Percentiles rank a stretch among this genome's conserved stretches.
Conservation (phyloP, 2,797 vertebrate genomes). For the Onychomys torridus region DNA sequence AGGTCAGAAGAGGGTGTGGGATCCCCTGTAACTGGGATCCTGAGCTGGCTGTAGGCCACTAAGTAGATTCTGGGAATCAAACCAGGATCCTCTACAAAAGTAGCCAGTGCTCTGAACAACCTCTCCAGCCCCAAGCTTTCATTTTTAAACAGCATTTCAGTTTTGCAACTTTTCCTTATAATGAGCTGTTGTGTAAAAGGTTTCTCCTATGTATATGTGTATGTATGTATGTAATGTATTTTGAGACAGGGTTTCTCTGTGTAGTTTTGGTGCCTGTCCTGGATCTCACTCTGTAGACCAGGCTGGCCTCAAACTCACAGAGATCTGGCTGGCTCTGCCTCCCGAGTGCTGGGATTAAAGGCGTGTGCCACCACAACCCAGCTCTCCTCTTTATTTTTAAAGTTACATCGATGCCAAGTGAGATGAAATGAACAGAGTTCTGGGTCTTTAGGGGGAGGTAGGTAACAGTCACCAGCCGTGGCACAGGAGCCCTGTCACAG, state of each 20-base stretch:
- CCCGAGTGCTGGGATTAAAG: too few relatives aligned
- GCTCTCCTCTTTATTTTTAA: not conserved
- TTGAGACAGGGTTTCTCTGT: too few relatives aligned
- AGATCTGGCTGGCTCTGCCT: too few relatives aligned
- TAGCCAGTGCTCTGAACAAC: not conserved
- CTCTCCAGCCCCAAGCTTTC: not conserved
- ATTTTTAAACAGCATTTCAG: not conserved
- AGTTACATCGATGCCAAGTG: not conserved
- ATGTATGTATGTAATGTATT: too few relatives aligned
- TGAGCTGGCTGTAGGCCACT: not conserved
- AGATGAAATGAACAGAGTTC: not conserved
- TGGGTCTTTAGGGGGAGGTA: not conserved
- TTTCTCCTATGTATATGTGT: not conserved
- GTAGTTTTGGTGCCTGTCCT: too few relatives aligned
- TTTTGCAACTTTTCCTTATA: constrained; percentile 31
- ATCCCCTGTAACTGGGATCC: too few relatives aligned
- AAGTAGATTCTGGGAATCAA: not conserved
- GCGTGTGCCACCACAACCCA: too few relatives aligned
- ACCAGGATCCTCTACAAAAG: not conserved
- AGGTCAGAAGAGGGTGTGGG: too few relatives aligned
- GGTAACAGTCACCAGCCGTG: not conserved
- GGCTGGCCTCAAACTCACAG: too few relatives aligned
- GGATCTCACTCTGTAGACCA: too few relatives aligned
- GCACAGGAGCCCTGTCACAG: not conserved
- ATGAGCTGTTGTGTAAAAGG: not conserved